These are phyloP conservation scores for Sphaeridia pumilis DNA, from an alignment of 2,888 invertebrate species.

Conservation along the genomic window DNA sequence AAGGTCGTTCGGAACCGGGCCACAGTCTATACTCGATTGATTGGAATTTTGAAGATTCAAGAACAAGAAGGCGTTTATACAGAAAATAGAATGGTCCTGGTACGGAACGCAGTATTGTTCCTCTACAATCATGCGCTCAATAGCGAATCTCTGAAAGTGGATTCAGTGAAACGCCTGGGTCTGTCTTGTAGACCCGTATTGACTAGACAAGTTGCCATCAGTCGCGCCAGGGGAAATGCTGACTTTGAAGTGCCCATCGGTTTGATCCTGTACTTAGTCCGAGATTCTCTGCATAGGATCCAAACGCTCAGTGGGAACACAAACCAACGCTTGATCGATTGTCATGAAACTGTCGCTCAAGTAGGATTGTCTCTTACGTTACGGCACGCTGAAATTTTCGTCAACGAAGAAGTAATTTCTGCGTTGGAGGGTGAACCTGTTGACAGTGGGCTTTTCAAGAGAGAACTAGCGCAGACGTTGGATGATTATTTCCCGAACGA, in stretches of 20 bases:
- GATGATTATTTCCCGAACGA: background rate
- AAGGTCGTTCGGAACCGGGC: constrained; percentile 8
- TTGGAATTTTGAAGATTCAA: constrained; percentile 23
- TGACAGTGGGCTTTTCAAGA: background rate
- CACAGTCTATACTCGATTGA: constrained; percentile 6
- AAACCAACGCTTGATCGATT: constrained; percentile 8
- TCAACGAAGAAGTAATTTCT: constrained; percentile 3
- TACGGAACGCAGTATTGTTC: constrained; percentile 23
- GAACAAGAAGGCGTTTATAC: constrained; percentile 10
- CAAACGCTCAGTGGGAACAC: constrained; percentile 10
- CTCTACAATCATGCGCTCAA: constrained; percentile 23
- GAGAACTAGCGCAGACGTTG: background rate
- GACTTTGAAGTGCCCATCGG: constrained; percentile 29
- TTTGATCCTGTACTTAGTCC: constrained; percentile 25
- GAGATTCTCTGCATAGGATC: constrained; percentile 18
- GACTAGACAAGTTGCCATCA: constrained; percentile 18
- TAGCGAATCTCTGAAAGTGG: constrained; percentile 12
- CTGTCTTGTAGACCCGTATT: constrained; percentile 14
- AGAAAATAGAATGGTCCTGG: constrained; percentile 15
- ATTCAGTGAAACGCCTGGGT: constrained; percentile 1
- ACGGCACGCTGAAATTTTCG: constrained; percentile 23
- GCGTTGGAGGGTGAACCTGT: background rate
- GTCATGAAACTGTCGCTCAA: constrained; percentile 21
- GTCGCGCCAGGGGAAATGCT: constrained; percentile 11
- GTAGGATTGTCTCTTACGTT: constrained; percentile 26